Evolutionary conservation across 2,888 invertebrate genomes (phyloP).

Genomic region (Tinea semifulvella): DNA sequence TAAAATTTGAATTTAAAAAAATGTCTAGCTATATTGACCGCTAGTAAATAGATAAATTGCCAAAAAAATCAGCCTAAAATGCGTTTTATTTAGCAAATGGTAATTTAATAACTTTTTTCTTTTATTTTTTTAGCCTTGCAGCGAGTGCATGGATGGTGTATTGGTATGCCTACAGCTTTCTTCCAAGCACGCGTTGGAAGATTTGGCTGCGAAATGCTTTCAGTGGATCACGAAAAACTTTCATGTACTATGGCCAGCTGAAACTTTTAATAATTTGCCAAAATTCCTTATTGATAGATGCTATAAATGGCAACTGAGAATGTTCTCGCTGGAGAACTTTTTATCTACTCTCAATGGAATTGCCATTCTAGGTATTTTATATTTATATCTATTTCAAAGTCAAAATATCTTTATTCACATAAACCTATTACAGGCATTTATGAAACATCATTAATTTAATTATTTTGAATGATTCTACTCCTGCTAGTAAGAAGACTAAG

Average conservation of each 20-base stretch:
- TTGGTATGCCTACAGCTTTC: constrained; percentile 88
- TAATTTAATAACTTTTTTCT: too few relatives aligned
- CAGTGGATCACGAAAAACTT: constrained; percentile 90
- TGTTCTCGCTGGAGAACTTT: constrained; percentile 82
- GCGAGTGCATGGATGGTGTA: constrained; percentile 86
- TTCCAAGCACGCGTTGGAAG: constrained; percentile 86
- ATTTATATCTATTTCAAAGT: constrained; percentile 28
- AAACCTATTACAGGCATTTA: not conserved
- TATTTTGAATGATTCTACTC: too few relatives aligned
- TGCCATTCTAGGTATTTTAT: constrained; percentile 69
- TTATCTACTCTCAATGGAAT: constrained; percentile 86
- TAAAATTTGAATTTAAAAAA: not conserved
- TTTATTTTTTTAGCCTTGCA: constrained; percentile 76
- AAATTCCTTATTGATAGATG: constrained; percentile 85
- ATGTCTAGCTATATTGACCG: not conserved
- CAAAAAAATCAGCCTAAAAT: too few relatives aligned
- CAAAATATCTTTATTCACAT: too few relatives aligned
- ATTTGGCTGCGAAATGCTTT: constrained; percentile 85
- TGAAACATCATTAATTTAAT: not conserved
- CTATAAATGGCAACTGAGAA: constrained; percentile 82
- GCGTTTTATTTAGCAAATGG: too few relatives aligned
- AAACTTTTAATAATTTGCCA: constrained; percentile 86
- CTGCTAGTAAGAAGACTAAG: too few relatives aligned
- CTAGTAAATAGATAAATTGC: too few relatives aligned
- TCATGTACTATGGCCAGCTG: constrained; percentile 89